These are phyloP conservation scores for Antennarius striatus DNA, from an alignment of 2,113 vertebrate genomes.

Conservation along the genomic window DNA sequence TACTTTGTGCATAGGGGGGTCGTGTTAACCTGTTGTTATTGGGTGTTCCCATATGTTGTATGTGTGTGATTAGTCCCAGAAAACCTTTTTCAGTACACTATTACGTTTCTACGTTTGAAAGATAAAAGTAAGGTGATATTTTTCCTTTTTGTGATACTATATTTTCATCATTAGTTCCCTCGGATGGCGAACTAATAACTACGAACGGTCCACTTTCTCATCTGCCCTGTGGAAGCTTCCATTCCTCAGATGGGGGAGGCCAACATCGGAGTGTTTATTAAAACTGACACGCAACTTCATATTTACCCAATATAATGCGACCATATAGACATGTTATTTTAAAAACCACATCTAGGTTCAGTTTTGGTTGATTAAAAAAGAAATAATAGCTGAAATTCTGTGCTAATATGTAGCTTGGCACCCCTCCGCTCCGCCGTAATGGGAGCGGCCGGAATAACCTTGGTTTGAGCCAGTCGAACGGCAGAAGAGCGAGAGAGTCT, in stretches of 20 bases:
- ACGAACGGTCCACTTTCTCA: conserved; percentile 63
- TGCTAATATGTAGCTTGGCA: background rate
- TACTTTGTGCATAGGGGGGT: too few relatives aligned
- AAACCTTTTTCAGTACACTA: background rate
- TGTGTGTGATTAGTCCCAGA: background rate
- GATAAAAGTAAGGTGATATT: background rate
- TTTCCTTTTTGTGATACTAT: rapidly evolving
- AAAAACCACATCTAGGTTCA: rapidly evolving
- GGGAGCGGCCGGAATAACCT: conserved; percentile 74
- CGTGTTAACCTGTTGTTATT: conserved; percentile 38
- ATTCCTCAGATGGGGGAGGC: conserved; percentile 44
- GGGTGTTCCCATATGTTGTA: background rate
- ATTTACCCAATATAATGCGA: rapidly evolving
- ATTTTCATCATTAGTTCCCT: conserved; percentile 17
- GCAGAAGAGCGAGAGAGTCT: conserved; percentile 64
- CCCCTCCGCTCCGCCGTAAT: conserved; percentile 48
- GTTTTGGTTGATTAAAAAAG: rapidly evolving
- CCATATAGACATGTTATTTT: rapidly evolving
- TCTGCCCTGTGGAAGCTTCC: conserved; percentile 51
- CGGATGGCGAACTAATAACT: conserved; percentile 47
- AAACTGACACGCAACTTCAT: background rate
- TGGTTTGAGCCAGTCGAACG: conserved; percentile 67
- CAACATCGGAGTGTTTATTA: background rate
- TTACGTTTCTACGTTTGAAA: background rate
- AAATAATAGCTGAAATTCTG: rapidly evolving